Conservation (phyloP, 1,140 invertebrate species). For the Branchinecta lynchi region DNA sequence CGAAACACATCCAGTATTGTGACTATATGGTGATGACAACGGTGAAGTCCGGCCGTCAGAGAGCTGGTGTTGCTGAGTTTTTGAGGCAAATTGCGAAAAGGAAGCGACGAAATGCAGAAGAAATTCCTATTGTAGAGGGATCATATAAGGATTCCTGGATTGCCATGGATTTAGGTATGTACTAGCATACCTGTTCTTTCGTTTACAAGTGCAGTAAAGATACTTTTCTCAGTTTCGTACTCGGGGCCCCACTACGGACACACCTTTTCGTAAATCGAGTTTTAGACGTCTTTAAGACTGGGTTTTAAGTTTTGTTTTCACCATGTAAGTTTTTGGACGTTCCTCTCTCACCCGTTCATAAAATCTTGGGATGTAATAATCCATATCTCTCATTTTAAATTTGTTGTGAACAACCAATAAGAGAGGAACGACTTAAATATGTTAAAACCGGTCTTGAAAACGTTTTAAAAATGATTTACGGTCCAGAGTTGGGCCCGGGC, state of each 20-base stretch:
- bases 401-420: too few species aligned
- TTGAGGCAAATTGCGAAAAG: slow-evolving; percentile 61
- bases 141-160: slow-evolving; percentile 60
- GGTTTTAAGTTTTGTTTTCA: too few species aligned
- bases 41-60: slow-evolving; percentile 49
- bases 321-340: too few species aligned
- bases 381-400: too few species aligned
- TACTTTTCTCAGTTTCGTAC: not conserved
- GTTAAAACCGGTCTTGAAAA: too few species aligned
- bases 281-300: too few species aligned
- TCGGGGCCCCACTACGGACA: not conserved
- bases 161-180: slow-evolving; percentile 68
- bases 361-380: too few species aligned
- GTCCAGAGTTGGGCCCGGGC: too few species aligned
- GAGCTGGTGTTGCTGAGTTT: slow-evolving; percentile 54
- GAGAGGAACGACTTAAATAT: too few species aligned
- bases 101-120: slow-evolving; percentile 45
- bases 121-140: slow-evolving; percentile 58
- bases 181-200: slow-evolving; percentile 10
- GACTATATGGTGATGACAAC: slow-evolving; percentile 64
- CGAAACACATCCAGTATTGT: slow-evolving; percentile 56
- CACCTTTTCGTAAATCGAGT: too few species aligned
- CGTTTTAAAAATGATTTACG: too few species aligned
- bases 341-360: too few species aligned
- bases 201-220: slow-evolving; percentile 12